Evolutionary conservation across 1,140 invertebrate genomes (phyloP), one percentile per base, ranked within the genome.

Genomic region (Apis dorsata): DNA sequence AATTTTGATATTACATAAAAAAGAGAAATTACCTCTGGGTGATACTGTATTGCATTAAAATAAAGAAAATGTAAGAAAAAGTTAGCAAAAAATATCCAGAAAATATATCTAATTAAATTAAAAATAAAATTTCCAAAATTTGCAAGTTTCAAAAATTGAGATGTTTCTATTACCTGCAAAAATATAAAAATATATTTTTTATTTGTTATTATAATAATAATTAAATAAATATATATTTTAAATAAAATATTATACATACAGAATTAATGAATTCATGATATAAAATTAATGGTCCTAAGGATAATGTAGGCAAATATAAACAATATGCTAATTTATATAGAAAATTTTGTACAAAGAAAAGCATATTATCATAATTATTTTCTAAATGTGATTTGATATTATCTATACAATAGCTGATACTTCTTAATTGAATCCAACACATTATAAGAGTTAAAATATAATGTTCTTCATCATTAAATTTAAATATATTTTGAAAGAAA

Each of bases 261-360:
- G 95, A 94, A 28, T 92, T 78, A 49, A 94, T 86, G 94, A 96
- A 97, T 88, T 96, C 94, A 85, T 95, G 94, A 93, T 97, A 98
- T 10, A 96, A 94, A 84, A 98, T 95, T 73, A 98, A 94, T 44
- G 98, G 98, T 68, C 98, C 98, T 84, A 96, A 95, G 86, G 97
- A 96, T 65, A 97, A 94, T 15, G 96, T 94, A 51, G 98, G 98
- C 63, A 98, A 95, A 92, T 98, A 98, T 83, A 98, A 95, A 82
- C 95, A 95, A 90, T 98, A 98, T 55, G 96, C 95, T 34, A 96
- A 89, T 84, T 95, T 94, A 49, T 95, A 88, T 10, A 93, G 59
- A 69, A 95, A 92, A 78, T 93, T 89, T 24, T 90, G 83, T 10
- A 91, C 89, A 81, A 91, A 91, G 44, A 15, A 21, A 1, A 60